Evolutionary conservation across 2,888 invertebrate genomes (phyloP), one percentile per base, ranked within the genome.

Genomic region (Lamproptera curius): DNA sequence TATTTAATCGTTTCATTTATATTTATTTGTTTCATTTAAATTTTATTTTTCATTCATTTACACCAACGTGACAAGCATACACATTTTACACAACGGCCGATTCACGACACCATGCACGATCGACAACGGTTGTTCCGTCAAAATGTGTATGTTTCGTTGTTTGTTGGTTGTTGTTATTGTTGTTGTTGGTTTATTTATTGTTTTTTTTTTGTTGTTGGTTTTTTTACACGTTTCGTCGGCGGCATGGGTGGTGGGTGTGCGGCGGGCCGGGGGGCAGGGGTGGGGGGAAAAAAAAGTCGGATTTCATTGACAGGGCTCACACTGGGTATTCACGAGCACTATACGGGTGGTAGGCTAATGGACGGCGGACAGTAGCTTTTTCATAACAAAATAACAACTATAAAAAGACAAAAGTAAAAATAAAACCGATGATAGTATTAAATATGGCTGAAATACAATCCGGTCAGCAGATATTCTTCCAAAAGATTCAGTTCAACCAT

Each of bases 231-330:
- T n/a, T 83, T 82, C 81, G 63, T 81, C 83, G 81, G 62, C 86
- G 85, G 75, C 76, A 78, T 80, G 76, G 72, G 73, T 65, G 28
- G 67, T 73, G 76, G 79, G 73, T 81, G 88, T 86, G 87, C 86
- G 70, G 86, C 87, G 67, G 82, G 83, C 82, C 82, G 70, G 83
- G 85, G 73, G 73, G 70, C 3, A 6, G 68, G 71, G 73, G 79
- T 70, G 74, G 79, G 79, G 75, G 74, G 70, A 80, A 86, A 85
- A 81, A 76, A 87, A 82, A 81, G 62, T 76, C 73, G 84, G 84
- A 85, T 82, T 80, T 86, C 84, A 86, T 83, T 85, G 90, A 89
- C 89, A 64, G 79, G 83, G 67, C 34, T 76, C 75, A 80, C 73
- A 76, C 79, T 81, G 81, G 66, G 77, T 79, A 78, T 74, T 58